Evolutionary conservation across 2,113 vertebrate genomes (phyloP), one percentile per base, ranked within the genome.

Genomic region (Trichechus manatus): DNA sequence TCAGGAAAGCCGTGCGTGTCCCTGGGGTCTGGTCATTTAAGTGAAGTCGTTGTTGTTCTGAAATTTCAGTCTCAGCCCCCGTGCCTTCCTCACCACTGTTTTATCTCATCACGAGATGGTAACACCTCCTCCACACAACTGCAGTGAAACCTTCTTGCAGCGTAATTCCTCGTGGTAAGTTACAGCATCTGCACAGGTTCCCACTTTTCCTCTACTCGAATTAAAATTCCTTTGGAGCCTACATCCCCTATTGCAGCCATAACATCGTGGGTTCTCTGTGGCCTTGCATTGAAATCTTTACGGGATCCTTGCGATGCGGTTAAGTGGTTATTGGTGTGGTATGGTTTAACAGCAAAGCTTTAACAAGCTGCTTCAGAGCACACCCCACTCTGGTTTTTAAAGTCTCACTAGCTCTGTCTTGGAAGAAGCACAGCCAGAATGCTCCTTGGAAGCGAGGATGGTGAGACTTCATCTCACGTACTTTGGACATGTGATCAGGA

Each of bases 331-430:
- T 94, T 97, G 44, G 56, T 61, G 66, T n/a, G 95, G 89, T 72
- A 47, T 77, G 19, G 33, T 86, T 98, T 96, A 92, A 80, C 95
- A 93, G 79, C 96, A 97, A 97, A 97, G 80, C 95, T 93, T 42
- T 95, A 87, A 93, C 95, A 95, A 97, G 70, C 96, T 59, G 64
- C 86, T 97, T 97, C 31, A 95, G 91, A 96, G 39, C 15, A n/a
- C 25, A 61, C 14, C 47, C 63, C 13, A 15, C 47, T 53, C 42
- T 91, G 72, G 47, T 50, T 95, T 74, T 75, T 8, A 56, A 78
- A 81, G 25, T 75, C 66, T 44, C 1, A 56, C 53, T 56, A 56
- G 53, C 53, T 56, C 53, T 56, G 14, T 56, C 53, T 56, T 56
- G 53, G 53, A 56, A 56, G 53, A 56, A 17, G 53, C 15, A 56